phyloP scores from a whole-genome alignment of 2,113 vertebrate genomes.

The Tringa solitaria region DNA sequence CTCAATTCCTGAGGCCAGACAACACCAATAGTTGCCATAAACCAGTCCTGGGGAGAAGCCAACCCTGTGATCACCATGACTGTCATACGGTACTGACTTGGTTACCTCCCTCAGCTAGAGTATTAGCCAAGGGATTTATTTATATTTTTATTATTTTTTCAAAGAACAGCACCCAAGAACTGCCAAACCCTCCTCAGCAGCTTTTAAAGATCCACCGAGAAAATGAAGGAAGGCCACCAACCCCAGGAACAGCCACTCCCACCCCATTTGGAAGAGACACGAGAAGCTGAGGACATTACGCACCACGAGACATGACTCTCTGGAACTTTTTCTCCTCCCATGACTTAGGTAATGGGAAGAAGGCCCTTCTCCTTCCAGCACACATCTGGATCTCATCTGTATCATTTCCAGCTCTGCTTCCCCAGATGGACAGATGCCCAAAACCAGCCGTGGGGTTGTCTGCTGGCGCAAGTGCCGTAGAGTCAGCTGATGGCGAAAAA shows the following conservation, averaged over 20 bases:
- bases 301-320: fast-evolving
- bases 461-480: background rate
- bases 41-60: background rate
- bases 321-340: background rate
- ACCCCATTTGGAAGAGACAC: background rate
- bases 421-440: background rate
- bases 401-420: background rate
- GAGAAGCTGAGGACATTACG: fast-evolving
- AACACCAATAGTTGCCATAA: background rate
- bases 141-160: background rate
- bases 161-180: background rate
- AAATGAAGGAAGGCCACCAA: background rate
- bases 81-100: background rate
- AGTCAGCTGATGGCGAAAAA: background rate
- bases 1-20: background rate
- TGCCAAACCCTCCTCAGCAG: background rate
- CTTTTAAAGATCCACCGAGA: background rate
- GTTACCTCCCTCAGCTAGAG: background rate
- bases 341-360: background rate
- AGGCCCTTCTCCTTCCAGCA: background rate
- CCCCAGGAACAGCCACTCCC: background rate
- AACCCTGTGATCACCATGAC: background rate
- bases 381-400: background rate
- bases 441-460: background rate
- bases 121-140: background rate